These are phyloP conservation scores for Diachasma alloeum DNA, from an alignment of 1,140 invertebrate genomes.

Conservation along the genomic window DNA sequence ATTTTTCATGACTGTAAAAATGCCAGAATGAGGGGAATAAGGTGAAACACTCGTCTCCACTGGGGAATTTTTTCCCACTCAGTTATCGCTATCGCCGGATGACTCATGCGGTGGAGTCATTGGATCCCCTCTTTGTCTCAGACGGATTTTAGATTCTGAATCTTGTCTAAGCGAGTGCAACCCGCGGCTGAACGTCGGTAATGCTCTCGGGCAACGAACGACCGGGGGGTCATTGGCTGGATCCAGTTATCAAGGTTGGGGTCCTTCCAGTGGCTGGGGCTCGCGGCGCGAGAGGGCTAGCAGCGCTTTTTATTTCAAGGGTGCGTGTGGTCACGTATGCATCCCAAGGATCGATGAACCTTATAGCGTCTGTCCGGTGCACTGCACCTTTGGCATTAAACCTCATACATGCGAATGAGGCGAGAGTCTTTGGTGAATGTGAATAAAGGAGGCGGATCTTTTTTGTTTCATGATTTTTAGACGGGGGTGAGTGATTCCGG, in stretches of 20 bases:
- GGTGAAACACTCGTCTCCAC: no score
- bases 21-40: background rate
- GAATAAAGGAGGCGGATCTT: background rate
- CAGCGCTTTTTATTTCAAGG: background rate
- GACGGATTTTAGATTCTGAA: background rate
- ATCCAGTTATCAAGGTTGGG: slow-evolving; percentile 15
- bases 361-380: background rate
- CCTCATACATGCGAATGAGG: background rate
- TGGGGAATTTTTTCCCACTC: no score
- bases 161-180: background rate
- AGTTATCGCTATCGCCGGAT: no score
- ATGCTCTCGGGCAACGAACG: slow-evolving; percentile 9
- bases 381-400: background rate
- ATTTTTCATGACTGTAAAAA: background rate
- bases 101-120: no score
- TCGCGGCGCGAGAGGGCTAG: background rate
- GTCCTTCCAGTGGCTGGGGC: background rate
- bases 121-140: background rate
- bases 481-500: no score
- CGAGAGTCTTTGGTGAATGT: background rate
- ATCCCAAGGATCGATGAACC: slow-evolving; percentile 7
- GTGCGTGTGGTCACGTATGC: background rate
- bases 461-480: background rate
- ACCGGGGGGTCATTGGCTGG: slow-evolving; percentile 19
- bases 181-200: background rate